Evolutionary conservation across 2,113 vertebrate species (phyloP).

Genomic region (Anas platyrhynchos): DNA sequence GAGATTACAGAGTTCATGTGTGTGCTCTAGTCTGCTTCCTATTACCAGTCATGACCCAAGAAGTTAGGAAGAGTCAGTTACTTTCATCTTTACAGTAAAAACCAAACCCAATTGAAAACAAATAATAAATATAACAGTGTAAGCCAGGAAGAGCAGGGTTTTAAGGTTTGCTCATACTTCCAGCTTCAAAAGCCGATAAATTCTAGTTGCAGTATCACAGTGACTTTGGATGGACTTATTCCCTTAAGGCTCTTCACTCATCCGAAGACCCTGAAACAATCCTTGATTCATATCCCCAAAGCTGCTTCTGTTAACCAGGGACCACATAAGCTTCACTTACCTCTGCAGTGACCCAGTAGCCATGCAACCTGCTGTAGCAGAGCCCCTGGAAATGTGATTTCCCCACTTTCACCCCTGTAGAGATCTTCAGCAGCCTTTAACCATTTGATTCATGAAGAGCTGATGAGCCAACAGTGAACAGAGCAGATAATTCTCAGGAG

Average conservation of each 20-base stretch:
- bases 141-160: neutral
- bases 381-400: neutral
- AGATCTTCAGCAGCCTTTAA: neutral
- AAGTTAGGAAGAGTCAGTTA: neutral
- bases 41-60: neutral
- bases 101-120: neutral
- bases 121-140: neutral
- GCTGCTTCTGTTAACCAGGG: neutral
- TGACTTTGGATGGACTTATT: neutral
- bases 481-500: neutral
- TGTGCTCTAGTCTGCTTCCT: neutral
- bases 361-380: neutral
- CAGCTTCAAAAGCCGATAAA: neutral
- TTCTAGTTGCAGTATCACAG: neutral
- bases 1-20: constrained; percentile 18
- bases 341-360: neutral
- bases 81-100: constrained; percentile 10
- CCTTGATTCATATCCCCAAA: neutral
- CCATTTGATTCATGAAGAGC: accelerated
- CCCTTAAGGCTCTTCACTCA: neutral
- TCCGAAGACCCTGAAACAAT: neutral
- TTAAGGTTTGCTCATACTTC: constrained; percentile 26
- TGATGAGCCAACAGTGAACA: neutral
- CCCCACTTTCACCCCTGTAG: neutral
- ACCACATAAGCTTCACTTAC: neutral